phyloP scores from a whole-genome alignment of 35 echinoderm and acorn worm genomes.

The Apostichopus californicus region DNA sequence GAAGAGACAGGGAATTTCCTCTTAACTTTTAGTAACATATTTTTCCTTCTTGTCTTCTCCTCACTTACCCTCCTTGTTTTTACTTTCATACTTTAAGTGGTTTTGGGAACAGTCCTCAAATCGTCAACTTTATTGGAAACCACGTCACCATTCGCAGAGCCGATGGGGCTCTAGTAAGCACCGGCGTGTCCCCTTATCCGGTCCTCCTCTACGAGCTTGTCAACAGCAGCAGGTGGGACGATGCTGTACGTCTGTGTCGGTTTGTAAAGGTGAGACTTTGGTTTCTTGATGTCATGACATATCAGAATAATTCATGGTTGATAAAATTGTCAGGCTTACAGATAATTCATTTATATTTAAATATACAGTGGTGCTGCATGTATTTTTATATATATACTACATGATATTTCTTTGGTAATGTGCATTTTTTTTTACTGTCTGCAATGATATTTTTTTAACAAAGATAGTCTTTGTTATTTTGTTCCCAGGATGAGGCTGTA shows the following conservation, averaged over 20 bases:
- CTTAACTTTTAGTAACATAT: too few relatives aligned
- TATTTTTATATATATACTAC: too few relatives aligned
- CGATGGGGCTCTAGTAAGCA: slow-evolving; percentile 89
- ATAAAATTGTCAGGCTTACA: too few relatives aligned
- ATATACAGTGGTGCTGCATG: too few relatives aligned
- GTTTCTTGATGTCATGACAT: background rate
- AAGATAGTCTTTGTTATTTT: background rate
- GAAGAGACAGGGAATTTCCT: too few relatives aligned
- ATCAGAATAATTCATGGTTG: too few relatives aligned
- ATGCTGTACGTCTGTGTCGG: slow-evolving; percentile 90
- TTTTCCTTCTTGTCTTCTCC: background rate
- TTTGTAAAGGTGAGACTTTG: slow-evolving; percentile 88
- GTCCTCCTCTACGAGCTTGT: slow-evolving; percentile 89
- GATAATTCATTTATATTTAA: too few relatives aligned
- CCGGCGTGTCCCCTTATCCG: slow-evolving; percentile 89
- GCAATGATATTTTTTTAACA: background rate
- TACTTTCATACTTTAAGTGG: slow-evolving; percentile 61
- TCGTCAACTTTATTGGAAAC: slow-evolving; percentile 89
- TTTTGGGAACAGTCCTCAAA: slow-evolving; percentile 95
- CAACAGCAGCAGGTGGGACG: slow-evolving; percentile 84
- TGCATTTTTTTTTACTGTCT: too few relatives aligned
- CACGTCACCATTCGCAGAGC: slow-evolving; percentile 92
- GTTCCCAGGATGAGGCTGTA: slow-evolving; percentile 77
- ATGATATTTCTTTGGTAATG: too few relatives aligned
- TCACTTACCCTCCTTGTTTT: background rate